Conservation (phyloP, 2,888 invertebrate species). For the Nomada goodeniana region DNA sequence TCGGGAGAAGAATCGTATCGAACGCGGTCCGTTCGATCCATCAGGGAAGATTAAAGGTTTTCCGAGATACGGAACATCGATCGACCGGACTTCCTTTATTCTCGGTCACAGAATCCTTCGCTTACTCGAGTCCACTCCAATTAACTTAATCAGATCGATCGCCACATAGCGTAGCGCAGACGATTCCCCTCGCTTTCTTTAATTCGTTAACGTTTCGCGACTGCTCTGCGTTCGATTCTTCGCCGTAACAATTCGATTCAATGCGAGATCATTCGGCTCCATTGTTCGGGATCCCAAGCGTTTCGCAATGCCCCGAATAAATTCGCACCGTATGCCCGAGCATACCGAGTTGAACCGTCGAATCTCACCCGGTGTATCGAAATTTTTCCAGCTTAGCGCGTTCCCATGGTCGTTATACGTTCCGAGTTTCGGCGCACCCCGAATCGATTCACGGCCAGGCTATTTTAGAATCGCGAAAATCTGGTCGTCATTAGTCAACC, state of each 20-base stretch:
- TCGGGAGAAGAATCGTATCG: slow-evolving; percentile 8
- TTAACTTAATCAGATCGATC: slow-evolving; percentile 9
- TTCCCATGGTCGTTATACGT: too few species aligned
- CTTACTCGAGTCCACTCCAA: neutral
- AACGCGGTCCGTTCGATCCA: slow-evolving; percentile 1
- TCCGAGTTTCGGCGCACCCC: too few species aligned
- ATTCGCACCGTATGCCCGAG: too few species aligned
- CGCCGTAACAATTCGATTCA: too few species aligned
- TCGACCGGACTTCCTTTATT: neutral
- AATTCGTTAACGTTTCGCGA: neutral
- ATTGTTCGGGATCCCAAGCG: too few species aligned
- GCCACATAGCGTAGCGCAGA: neutral
- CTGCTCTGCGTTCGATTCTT: too few species aligned
- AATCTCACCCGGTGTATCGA: too few species aligned
- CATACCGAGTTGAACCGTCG: too few species aligned
- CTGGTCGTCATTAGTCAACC: slow-evolving; percentile 28
- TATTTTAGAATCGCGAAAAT: slow-evolving; percentile 7
- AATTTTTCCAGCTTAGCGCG: too few species aligned
- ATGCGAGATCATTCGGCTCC: too few species aligned
- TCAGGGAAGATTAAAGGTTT: slow-evolving; percentile 1
- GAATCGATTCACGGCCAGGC: neutral
- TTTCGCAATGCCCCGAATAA: too few species aligned
- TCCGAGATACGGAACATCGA: neutral
- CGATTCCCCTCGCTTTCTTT: neutral
- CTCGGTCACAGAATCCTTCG: neutral